phyloP scores from a whole-genome alignment of 53 echinoderm and acorn worm genomes.

The Patiria pectinifera region DNA sequence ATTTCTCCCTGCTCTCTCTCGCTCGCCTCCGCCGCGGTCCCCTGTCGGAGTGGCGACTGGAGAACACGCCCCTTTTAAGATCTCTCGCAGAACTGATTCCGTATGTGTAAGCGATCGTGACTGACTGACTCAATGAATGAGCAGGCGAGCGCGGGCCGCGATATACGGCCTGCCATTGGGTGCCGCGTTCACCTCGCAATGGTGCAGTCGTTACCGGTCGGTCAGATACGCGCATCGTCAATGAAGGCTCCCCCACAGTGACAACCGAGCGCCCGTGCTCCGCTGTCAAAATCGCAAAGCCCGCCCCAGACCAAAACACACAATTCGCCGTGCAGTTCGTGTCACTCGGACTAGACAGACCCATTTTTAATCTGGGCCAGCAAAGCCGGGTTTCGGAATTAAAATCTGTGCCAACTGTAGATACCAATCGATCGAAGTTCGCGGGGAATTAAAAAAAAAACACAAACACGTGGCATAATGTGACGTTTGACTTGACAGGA shows the following conservation, averaged over 20 bases:
- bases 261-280: constrained; percentile 2
- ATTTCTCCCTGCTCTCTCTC: constrained; percentile 18
- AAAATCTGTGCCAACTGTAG: background rate
- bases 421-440: background rate
- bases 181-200: background rate
- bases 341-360: background rate
- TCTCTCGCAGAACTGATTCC: constrained; percentile 54
- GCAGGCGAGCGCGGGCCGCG: background rate
- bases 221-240: background rate
- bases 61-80: constrained; percentile 49
- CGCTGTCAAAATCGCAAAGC: constrained; percentile 41
- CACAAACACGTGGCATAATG: background rate
- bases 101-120: constrained; percentile 56
- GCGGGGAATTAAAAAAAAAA: background rate
- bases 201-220: background rate
- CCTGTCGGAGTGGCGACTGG: constrained; percentile 47
- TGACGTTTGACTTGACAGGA: background rate
- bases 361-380: constrained; percentile 17
- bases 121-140: constrained; percentile 36
- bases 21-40: too few species aligned
- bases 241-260: constrained; percentile 17
- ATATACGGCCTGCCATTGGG: constrained; percentile 17
- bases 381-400: background rate
- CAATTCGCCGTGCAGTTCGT: constrained; percentile 36
- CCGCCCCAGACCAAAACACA: constrained; percentile 3